Evolutionary conservation across 2,888 invertebrate genomes (phyloP).

Genomic region (Acanthacorydalis orientalis): DNA sequence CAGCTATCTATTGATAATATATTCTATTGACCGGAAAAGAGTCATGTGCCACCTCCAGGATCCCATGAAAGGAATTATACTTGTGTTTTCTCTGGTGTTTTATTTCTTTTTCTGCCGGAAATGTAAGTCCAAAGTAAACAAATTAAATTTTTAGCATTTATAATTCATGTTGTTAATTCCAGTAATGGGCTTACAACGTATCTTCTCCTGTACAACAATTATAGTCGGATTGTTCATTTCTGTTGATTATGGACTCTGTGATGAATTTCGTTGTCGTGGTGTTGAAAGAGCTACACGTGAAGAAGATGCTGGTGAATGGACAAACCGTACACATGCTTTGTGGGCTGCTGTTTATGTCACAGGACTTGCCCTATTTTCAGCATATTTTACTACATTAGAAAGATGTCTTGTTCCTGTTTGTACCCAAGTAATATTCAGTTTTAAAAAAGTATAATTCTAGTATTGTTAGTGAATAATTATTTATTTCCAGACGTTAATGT

Average conservation of each 20-base stretch:
- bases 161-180: conserved; percentile 11
- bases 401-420: conserved; percentile 19
- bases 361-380: conserved; percentile 33
- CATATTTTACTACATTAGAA: conserved; percentile 32
- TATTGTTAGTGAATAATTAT: background rate
- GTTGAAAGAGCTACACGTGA: conserved; percentile 23
- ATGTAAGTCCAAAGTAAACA: conserved; percentile 24
- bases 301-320: conserved; percentile 25
- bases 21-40: conserved; percentile 31
- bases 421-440: conserved; percentile 7
- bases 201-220: conserved; percentile 39
- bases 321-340: conserved; percentile 33
- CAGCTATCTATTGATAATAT: conserved; percentile 30
- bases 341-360: conserved; percentile 38
- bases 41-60: conserved; percentile 43
- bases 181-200: conserved; percentile 41
- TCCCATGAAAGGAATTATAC: conserved; percentile 37
- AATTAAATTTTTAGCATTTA: background rate
- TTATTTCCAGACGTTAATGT: conserved; percentile 14
- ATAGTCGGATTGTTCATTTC: conserved; percentile 41
- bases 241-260: conserved; percentile 41
- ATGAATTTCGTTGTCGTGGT: conserved; percentile 41
- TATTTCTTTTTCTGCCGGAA: conserved; percentile 42
- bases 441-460: too few species aligned
- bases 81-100: conserved; percentile 37